Conservation (phyloP, 2,888 invertebrate species). For the Icerya purchasi region DNA sequence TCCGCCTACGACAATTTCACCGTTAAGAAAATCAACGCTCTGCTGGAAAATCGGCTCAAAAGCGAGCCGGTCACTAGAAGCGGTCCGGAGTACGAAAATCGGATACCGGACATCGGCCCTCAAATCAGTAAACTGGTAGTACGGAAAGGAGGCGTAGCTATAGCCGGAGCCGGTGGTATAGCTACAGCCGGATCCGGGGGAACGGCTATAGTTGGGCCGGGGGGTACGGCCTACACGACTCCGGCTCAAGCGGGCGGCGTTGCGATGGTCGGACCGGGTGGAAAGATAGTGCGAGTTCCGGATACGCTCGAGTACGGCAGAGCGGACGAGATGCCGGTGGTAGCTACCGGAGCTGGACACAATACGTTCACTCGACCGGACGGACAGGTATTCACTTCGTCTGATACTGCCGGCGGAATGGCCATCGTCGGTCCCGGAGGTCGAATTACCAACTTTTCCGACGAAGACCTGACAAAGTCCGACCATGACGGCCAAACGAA, state of each 20-base stretch:
- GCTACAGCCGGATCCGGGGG: constrained; percentile 60
- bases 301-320: constrained; percentile 8
- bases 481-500: not conserved
- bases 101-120: constrained; percentile 16
- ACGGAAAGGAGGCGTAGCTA: constrained; percentile 52
- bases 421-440: constrained; percentile 8
- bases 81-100: no score
- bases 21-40: not conserved
- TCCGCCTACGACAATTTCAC: not conserved
- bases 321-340: not conserved
- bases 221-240: constrained; percentile 42
- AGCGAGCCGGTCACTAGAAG: not conserved
- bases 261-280: constrained; percentile 53
- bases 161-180: constrained; percentile 60
- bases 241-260: constrained; percentile 40
- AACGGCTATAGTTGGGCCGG: constrained; percentile 58
- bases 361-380: constrained; percentile 5
- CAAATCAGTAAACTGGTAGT: constrained; percentile 33
- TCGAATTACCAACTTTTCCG: constrained; percentile 8
- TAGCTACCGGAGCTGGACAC: constrained; percentile 8
- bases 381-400: constrained; percentile 10
- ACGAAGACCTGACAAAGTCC: constrained; percentile 2
- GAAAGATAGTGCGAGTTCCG: constrained; percentile 33
- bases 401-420: constrained; percentile 8
- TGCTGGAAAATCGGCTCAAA: not conserved